Evolutionary conservation across 1,140 invertebrate species (phyloP), one percentile per base, ranked within the genome.

Genomic region (Augochlora pura): DNA sequence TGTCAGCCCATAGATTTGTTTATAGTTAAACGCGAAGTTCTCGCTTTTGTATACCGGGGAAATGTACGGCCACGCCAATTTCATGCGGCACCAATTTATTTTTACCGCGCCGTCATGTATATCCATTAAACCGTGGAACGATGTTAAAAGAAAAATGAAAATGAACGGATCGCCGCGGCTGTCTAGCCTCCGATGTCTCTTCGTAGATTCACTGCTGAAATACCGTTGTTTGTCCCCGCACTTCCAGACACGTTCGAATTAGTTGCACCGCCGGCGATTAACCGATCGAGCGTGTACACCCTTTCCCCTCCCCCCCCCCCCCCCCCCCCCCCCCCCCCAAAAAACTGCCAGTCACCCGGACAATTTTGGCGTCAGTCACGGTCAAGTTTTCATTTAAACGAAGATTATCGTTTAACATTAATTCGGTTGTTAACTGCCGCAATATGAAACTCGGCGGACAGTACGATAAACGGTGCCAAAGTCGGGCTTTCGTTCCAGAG

Each of bases 1-100:
- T 67, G 84, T 82, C 80, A 71, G 52, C 74, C 74, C 71, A 75
- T 78, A 85, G 83, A 86, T 86, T 86, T 85, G 83, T 85, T 85
- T 85, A 82, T 70, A 67, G 75, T 57, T 59, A 62, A 71, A 68
- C n/a, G 66, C 39, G 25, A n/a, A 52, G 49, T 57, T 57, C 63
- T 78, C 75, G 74, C 71, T 67, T 85, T 59, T 72, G 59, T 38
- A 18, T 23, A 49, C 12, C 65, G 60, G n/a, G n/a, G 21, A 25
- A 59, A 81, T 79, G 23, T 67, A 73, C 21, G 54, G 27, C 42
- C 49, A 67, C 70, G 66, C 67, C 83, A 73, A 85, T 81, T 84
- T 84, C 73, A 76, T 84, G 76, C 59, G 59, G 68, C 42, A 52
- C 21, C 72, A 81, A 85, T 85, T 85, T 84, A 81, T 85, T 84